Conservation (phyloP, 2,797 vertebrate species). For the Falco rusticolus region DNA sequence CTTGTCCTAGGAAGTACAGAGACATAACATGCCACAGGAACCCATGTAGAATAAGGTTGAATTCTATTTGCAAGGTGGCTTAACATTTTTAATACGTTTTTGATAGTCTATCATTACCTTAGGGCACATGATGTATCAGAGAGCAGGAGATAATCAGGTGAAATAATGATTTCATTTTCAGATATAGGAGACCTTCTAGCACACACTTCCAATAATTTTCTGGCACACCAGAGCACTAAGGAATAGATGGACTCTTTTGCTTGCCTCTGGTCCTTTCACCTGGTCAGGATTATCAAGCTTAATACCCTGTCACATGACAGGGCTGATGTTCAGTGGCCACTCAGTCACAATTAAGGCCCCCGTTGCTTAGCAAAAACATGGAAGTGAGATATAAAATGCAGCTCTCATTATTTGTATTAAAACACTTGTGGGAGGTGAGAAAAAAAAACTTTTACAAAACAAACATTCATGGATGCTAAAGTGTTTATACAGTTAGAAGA, state of each 20-base stretch:
- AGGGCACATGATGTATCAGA: not conserved
- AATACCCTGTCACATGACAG: not conserved
- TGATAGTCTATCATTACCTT: not conserved
- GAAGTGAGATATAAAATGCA: not conserved
- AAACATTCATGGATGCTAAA: not conserved
- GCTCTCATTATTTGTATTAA: not conserved
- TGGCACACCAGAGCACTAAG: not conserved
- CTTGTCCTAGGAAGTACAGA: not conserved
- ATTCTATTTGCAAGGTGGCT: not conserved
- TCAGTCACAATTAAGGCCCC: not conserved
- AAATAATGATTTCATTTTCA: slow-evolving; percentile 4
- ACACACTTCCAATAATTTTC: not conserved
- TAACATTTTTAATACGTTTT: not conserved
- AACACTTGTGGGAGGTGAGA: not conserved
- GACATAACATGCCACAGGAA: not conserved
- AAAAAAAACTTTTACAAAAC: not conserved
- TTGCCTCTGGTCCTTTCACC: not conserved
- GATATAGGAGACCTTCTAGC: not conserved
- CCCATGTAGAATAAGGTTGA: not conserved
- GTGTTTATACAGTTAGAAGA: not conserved
- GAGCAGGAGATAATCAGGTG: not conserved
- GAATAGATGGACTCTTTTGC: not conserved
- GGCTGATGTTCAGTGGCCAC: not conserved
- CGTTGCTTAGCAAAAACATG: not conserved
- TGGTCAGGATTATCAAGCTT: not conserved